These are phyloP conservation scores for Archivesica marissinica DNA, from an alignment of 1,140 invertebrate genomes.

Conservation along the genomic window DNA sequence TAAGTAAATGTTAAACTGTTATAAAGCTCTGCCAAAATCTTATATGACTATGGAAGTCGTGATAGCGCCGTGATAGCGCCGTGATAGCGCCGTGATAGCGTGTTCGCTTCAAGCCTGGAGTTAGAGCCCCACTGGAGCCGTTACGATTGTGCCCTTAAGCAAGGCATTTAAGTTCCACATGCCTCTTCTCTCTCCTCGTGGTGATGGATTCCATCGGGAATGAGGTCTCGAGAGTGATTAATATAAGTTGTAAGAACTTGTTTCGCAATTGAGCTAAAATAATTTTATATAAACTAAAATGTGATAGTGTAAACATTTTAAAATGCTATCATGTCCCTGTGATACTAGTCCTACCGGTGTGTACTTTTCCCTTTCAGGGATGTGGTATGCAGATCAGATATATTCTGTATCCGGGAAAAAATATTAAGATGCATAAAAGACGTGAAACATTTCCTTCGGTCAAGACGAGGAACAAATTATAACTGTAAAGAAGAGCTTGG, in stretches of 20 bases:
- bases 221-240: background rate
- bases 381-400: background rate
- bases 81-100: too few relatives aligned
- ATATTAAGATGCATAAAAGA: background rate
- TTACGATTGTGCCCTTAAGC: too few relatives aligned
- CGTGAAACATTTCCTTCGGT: background rate
- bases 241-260: background rate
- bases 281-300: background rate
- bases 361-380: background rate
- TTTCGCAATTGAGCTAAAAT: background rate
- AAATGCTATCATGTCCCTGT: background rate
- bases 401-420: background rate
- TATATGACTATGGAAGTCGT: too few relatives aligned
- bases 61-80: too few relatives aligned
- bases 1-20: too few relatives aligned
- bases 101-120: too few relatives aligned
- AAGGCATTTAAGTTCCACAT: too few relatives aligned
- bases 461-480: background rate
- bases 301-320: background rate
- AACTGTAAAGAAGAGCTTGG: background rate
- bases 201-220: background rate
- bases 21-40: too few relatives aligned
- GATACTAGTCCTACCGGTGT: background rate
- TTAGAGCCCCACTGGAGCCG: too few relatives aligned
- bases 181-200: background rate